Conservation (phyloP, 2,113 vertebrate species). For the Plestiodon gilberti region DNA sequence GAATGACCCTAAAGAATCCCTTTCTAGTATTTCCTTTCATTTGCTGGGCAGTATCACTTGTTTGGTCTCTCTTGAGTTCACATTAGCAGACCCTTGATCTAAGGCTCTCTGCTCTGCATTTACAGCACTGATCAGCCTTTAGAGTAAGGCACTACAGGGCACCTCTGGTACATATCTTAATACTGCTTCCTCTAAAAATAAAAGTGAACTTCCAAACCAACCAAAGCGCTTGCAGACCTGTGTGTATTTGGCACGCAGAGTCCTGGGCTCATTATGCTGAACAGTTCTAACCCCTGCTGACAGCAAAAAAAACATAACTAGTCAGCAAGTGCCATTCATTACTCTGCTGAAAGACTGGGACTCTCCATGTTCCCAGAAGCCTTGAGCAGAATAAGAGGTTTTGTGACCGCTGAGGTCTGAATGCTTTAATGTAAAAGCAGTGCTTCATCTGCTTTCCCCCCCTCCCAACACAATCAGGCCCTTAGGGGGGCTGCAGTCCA, state of each 20-base stretch:
- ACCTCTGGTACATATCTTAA: slow-evolving; percentile 42
- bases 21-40: slow-evolving; percentile 4
- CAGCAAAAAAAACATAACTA: slow-evolving; percentile 16
- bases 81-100: slow-evolving; percentile 37
- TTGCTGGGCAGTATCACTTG: slow-evolving; percentile 19
- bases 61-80: slow-evolving; percentile 38
- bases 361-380: slow-evolving; percentile 21
- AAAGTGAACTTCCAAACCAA: slow-evolving; percentile 40
- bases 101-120: slow-evolving; percentile 26
- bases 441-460: slow-evolving; percentile 15
- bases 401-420: slow-evolving; percentile 44
- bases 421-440: not conserved
- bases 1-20: slow-evolving; percentile 27
- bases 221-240: not conserved
- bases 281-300: not conserved
- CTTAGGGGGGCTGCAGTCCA: not conserved
- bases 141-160: slow-evolving; percentile 8
- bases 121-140: slow-evolving; percentile 35
- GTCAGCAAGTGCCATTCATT: slow-evolving; percentile 44
- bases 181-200: slow-evolving; percentile 48
- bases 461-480: not conserved
- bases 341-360: slow-evolving; percentile 31
- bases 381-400: slow-evolving; percentile 46
- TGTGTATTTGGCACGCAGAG: not conserved
- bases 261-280: slow-evolving; percentile 35